Conservation (phyloP, 92 coral and sea anemone species). For the Umimayanthus kanabou region DNA sequence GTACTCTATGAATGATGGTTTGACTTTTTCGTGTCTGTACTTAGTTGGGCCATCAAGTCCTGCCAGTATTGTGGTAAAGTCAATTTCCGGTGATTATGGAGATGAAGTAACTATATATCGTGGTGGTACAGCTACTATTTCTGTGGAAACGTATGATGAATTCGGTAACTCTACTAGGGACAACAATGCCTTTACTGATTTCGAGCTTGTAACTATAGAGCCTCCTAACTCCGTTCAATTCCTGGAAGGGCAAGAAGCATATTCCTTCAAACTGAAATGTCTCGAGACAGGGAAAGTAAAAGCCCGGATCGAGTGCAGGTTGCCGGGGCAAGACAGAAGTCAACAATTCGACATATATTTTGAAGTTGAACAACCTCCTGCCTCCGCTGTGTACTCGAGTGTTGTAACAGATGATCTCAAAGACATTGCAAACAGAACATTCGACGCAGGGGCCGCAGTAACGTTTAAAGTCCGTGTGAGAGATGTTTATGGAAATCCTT, state of each 20-base stretch:
- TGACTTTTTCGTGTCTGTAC: not conserved
- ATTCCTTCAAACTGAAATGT: slow-evolving; percentile 5
- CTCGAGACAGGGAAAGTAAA: not conserved
- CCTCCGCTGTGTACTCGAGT: slow-evolving; percentile 5
- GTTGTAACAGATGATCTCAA: not conserved
- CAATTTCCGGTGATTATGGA: not conserved
- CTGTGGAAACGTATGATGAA: not conserved
- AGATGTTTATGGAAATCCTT: slow-evolving; percentile 23
- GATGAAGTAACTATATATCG: not conserved
- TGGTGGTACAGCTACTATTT: not conserved
- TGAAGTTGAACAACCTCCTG: not conserved
- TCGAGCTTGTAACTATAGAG: not conserved
- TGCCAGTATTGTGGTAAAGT: not conserved
- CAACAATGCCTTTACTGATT: not conserved
- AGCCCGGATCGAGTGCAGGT: not conserved
- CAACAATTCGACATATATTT: not conserved
- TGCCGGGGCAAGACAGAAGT: not conserved
- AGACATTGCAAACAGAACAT: not conserved
- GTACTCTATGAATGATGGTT: not conserved
- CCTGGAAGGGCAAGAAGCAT: not conserved
- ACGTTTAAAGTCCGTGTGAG: not conserved
- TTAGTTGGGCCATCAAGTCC: not conserved
- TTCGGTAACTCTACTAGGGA: not conserved
- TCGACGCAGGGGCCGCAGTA: slow-evolving; percentile 21
- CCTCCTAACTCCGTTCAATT: not conserved